Evolutionary conservation across 2,888 invertebrate species (phyloP), one percentile per base, ranked within the genome.

Genomic region (Acronicta aceris): DNA sequence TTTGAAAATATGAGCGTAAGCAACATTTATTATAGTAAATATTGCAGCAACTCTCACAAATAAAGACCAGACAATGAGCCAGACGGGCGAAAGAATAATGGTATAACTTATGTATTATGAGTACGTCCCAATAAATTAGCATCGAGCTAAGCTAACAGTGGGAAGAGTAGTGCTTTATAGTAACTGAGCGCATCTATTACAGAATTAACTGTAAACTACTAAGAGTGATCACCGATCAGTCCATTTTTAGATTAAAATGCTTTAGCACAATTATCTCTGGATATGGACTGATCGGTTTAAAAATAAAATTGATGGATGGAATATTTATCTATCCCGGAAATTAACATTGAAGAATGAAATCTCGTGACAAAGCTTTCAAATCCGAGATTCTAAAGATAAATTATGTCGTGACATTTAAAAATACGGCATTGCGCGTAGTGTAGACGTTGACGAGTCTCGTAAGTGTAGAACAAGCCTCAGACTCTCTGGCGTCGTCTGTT

Each of bases 91-190:
- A 65, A 73, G 59, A 71, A 71, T 68, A 74, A 64, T 59, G 63
- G 59, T 56, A 43, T 47, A 71, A 65, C 53, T 70, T 63, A 75
- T 69, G 49, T 74, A 61, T 76, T 73, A 74, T 78, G 71, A 21
- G 21, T 70, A 76, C 69, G 63, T 74, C 63, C 72, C 59, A 74
- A 78, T 79, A 74, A 81, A 81, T 84, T 84, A 82, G 73, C 79
- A 84, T 84, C 74, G 78, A 79, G 71, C 59, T 77, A 82, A 83
- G 71, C 60, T 82, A 85, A 85, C 82, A 76, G 81, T 76, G 69
- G 53, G 40, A 45, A 64, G 67, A 77, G 70, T 60, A 75, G 73
- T 72, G 63, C 57, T 75, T 70, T 75, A 57, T 38, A 76, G 76
- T n/a, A n/a, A n/a, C 74, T 74, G 65, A 69, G 58, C 69, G 55